These are phyloP conservation scores for Hydropsyche tenuis DNA, from an alignment of 1,140 invertebrate species.

Conservation along the genomic window DNA sequence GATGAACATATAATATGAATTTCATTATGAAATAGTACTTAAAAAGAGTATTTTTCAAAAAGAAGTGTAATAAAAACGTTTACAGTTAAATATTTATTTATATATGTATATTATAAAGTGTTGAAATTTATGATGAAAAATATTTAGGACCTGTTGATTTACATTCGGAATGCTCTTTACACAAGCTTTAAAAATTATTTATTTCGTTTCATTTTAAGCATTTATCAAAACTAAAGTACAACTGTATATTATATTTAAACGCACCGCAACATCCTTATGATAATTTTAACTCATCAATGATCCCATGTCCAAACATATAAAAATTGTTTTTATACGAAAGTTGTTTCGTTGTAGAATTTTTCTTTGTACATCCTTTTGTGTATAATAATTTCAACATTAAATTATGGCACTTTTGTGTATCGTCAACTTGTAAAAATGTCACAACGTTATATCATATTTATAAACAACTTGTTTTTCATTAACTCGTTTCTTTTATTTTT, in stretches of 20 bases:
- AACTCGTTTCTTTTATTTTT: too few relatives aligned
- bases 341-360: too few relatives aligned
- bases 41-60: conserved; percentile 1
- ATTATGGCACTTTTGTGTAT: too few relatives aligned
- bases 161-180: conserved; percentile 6
- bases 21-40: conserved; percentile 20
- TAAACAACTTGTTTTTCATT: too few relatives aligned
- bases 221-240: conserved; percentile 4
- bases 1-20: neutral
- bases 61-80: neutral
- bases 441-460: too few relatives aligned
- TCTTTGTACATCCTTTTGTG: too few relatives aligned
- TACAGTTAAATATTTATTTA: neutral
- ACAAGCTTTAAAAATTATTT: conserved; percentile 6
- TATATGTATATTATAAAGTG: conserved; percentile 8
- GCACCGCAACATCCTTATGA: too few relatives aligned
- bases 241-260: neutral
- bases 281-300: too few relatives aligned
- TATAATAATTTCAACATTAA: too few relatives aligned
- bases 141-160: neutral
- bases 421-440: too few relatives aligned
- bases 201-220: neutral
- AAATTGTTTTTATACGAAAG: too few relatives aligned
- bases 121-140: conserved; percentile 10
- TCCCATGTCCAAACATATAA: too few relatives aligned